Conservation (phyloP, 2,113 vertebrate genomes). For the Todiramphus saurophagus region DNA sequence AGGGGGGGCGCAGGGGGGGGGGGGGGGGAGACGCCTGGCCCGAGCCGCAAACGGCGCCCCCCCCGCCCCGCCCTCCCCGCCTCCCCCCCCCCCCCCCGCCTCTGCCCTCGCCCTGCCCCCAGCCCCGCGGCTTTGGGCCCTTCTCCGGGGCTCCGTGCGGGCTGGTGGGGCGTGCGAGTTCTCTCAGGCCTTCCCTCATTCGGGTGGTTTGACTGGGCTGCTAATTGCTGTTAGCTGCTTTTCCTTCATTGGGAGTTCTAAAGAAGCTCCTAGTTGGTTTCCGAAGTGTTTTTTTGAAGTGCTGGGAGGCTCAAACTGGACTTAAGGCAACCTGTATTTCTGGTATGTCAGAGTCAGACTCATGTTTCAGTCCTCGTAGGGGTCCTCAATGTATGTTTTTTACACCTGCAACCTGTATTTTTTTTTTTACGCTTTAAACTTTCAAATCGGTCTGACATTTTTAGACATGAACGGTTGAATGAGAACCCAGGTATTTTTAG, state of each 20-base stretch:
- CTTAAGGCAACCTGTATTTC: neutral
- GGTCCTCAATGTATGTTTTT: too few relatives aligned
- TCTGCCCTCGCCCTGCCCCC: too few relatives aligned
- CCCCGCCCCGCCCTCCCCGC: too few relatives aligned
- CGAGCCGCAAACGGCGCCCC: neutral
- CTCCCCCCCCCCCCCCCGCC: too few relatives aligned
- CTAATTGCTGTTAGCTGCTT: fast-evolving
- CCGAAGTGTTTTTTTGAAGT: neutral
- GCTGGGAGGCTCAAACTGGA: neutral
- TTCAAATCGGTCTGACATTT: fast-evolving
- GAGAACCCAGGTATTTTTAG: neutral
- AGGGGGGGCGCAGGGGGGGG: too few relatives aligned
- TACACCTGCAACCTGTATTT: neutral
- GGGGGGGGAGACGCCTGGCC: neutral
- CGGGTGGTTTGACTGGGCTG: neutral
- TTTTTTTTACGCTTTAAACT: neutral
- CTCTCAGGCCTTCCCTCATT: too few relatives aligned
- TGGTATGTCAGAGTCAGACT: neutral
- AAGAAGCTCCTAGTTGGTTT: too few relatives aligned
- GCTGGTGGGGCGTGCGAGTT: too few relatives aligned
- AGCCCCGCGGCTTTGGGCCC: too few relatives aligned
- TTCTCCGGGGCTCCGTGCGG: too few relatives aligned
- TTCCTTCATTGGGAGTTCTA: too few relatives aligned
- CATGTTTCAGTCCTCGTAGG: neutral
- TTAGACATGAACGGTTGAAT: fast-evolving